A percentile compares a stretch with the other conserved stretches of the same genome.
These are phyloP conservation scores for Pollenia labialis DNA, from an alignment of 2,888 invertebrate genomes.

Conservation along the genomic window DNA sequence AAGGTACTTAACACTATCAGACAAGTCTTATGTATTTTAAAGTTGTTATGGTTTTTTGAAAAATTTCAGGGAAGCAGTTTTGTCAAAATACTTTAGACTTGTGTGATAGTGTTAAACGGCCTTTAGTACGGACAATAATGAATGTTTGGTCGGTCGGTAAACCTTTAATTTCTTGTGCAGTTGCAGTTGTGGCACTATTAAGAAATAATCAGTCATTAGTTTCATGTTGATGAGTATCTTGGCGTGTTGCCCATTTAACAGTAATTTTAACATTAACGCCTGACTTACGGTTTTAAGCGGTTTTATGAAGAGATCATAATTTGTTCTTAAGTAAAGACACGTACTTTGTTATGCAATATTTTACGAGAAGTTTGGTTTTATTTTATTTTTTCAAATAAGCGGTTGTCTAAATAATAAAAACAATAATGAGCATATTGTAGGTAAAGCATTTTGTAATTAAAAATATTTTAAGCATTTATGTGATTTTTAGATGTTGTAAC, in stretches of 20 bases:
- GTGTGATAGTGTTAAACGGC: too few species aligned
- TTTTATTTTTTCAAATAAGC: background rate
- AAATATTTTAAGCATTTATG: too few species aligned
- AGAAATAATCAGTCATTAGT: slow-evolving; percentile 64
- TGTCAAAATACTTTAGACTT: too few species aligned
- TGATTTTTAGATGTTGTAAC: too few species aligned
- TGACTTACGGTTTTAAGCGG: slow-evolving; percentile 52
- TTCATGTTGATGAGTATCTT: slow-evolving; percentile 65
- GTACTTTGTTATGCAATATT: background rate
- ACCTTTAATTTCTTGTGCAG: background rate
- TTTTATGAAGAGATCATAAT: slow-evolving; percentile 62
- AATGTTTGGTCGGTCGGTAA: too few species aligned
- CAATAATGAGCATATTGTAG: too few species aligned
- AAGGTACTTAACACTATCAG: too few species aligned
- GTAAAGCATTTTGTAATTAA: too few species aligned
- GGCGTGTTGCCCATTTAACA: slow-evolving; percentile 67
- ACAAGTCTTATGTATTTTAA: too few species aligned
- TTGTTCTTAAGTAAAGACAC: slow-evolving; percentile 30
- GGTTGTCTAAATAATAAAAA: too few species aligned
- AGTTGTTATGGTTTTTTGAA: too few species aligned
- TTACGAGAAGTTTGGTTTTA: background rate
- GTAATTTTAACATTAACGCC: slow-evolving; percentile 69
- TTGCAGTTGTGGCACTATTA: slow-evolving; percentile 11
- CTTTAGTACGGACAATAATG: background rate
- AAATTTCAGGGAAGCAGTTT: too few species aligned